Conservation (phyloP, 2,113 vertebrate genomes). For the Gadus chalcogrammus region DNA sequence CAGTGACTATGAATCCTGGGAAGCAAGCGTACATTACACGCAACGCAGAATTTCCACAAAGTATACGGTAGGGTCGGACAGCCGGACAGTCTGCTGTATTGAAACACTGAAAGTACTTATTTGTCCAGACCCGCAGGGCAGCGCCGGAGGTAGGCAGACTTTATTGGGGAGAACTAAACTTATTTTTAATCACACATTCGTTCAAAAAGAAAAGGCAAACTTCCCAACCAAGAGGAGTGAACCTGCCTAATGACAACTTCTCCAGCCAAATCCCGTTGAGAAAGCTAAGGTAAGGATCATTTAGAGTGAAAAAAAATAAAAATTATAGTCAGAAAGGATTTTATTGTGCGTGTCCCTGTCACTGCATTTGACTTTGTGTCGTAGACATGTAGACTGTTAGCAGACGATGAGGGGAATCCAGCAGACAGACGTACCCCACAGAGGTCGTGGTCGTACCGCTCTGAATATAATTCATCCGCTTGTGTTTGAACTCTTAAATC, state of each 20-base stretch:
- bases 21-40: conserved; percentile 22
- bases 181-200: conserved; percentile 58
- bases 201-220: conserved; percentile 45
- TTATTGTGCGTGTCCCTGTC: conserved; percentile 14
- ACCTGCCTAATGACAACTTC: conserved; percentile 36
- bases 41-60: conserved; percentile 41
- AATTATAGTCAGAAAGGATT: conserved; percentile 44
- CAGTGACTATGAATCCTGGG: not conserved
- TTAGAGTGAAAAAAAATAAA: conserved; percentile 34
- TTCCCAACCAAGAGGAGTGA: conserved; percentile 28
- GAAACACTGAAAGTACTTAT: conserved; percentile 33
- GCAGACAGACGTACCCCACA: conserved; percentile 1
- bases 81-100: conserved; percentile 14
- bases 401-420: not conserved
- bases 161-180: conserved; percentile 38
- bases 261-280: conserved; percentile 41
- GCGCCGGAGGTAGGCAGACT: conserved; percentile 51
- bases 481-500: no score
- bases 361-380: conserved; percentile 31
- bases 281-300: conserved; percentile 12
- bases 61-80: conserved; percentile 22
- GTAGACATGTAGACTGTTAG: conserved; percentile 16
- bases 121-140: conserved; percentile 43
- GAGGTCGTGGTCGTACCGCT: not conserved
- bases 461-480: not conserved